These are phyloP conservation scores for Stegophylla sp. DNA, from an alignment of 2,888 invertebrate species.

Conservation along the genomic window DNA sequence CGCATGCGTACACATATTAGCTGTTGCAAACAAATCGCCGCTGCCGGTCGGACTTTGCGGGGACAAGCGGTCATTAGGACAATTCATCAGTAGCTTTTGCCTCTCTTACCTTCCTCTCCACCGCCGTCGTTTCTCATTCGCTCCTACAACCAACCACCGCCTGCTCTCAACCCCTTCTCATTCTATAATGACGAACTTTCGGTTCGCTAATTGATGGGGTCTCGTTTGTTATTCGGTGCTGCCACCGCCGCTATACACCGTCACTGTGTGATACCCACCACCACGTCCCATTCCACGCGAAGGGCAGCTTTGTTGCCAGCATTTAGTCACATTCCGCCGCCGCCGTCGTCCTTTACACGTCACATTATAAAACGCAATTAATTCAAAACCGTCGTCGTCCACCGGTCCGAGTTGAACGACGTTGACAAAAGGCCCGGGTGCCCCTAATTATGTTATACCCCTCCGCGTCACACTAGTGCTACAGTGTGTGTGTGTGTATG, in stretches of 20 bases:
- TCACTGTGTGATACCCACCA: not conserved
- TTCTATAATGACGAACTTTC: conserved; percentile 57
- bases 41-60: conserved; percentile 32
- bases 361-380: conserved; percentile 58
- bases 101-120: conserved; percentile 45
- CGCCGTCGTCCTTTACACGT: conserved; percentile 52
- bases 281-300: no score
- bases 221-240: conserved; percentile 55
- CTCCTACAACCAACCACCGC: not conserved
- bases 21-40: conserved; percentile 45
- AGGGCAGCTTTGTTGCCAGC: conserved; percentile 48
- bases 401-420: conserved; percentile 55
- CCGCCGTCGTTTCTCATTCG: not conserved
- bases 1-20: conserved; percentile 32
- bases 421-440: conserved; percentile 58
- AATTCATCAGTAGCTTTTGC: conserved; percentile 57
- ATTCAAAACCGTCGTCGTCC: conserved; percentile 53
- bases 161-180: conserved; percentile 29
- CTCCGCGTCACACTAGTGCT: not conserved
- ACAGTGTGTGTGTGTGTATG: conserved; percentile 12
- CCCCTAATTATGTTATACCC: conserved; percentile 58
- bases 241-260: not conserved
- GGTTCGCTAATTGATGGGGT: conserved; percentile 58
- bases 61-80: conserved; percentile 53
- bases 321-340: conserved; percentile 56